These are phyloP conservation scores for Ditylenchus dipsaci DNA, from an alignment of 1,140 invertebrate genomes.

Conservation along the genomic window DNA sequence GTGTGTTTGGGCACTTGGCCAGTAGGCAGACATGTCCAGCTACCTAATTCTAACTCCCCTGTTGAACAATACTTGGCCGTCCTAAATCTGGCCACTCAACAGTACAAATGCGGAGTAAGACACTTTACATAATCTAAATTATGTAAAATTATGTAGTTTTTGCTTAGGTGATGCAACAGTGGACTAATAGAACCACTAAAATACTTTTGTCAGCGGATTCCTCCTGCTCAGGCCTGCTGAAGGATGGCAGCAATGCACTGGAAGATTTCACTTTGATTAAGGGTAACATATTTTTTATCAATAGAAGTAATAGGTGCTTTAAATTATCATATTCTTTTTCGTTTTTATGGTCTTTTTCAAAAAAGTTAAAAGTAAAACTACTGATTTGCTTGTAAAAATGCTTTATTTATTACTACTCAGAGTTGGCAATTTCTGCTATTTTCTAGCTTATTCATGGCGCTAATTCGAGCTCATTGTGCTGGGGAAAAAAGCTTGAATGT, in stretches of 20 bases:
- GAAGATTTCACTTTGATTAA: neutral
- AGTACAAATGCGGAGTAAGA: neutral
- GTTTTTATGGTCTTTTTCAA: too few species aligned
- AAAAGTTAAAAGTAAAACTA: too few species aligned
- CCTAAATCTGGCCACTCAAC: neutral
- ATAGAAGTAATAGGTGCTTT: too few species aligned
- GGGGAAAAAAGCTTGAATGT: too few species aligned
- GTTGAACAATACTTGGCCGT: neutral
- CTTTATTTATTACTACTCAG: too few species aligned
- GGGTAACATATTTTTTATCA: too few species aligned
- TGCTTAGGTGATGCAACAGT: neutral
- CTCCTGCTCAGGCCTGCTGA: neutral
- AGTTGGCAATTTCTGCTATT: too few species aligned
- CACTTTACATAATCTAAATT: neutral
- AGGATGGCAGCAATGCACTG: neutral
- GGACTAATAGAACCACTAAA: neutral
- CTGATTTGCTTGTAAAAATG: too few species aligned
- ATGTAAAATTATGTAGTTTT: neutral
- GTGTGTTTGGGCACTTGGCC: neutral
- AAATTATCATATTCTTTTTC: too few species aligned
- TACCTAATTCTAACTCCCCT: neutral
- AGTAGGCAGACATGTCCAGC: neutral
- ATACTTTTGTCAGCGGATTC: neutral
- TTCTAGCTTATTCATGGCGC: too few species aligned
- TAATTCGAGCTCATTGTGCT: too few species aligned